Base-by-base conservation (phyloP, 2,797 vertebrate genomes). In the Leuciscus waleckii region DNA sequence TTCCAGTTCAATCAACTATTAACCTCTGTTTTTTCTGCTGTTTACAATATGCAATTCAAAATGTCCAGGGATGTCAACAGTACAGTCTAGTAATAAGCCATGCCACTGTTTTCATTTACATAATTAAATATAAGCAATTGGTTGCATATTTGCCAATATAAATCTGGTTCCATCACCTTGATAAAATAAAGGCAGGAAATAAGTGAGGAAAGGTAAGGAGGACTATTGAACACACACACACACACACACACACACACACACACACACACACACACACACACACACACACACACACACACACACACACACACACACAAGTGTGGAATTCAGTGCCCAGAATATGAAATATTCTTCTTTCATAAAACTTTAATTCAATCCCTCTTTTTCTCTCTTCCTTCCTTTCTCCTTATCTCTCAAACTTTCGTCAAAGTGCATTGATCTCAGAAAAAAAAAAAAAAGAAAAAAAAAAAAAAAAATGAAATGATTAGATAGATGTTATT, bases 341-440 rank as follows among this genome's bases (percentile, higher is more conserved):
- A 98, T 98, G 93, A 95, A 97, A 97, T 98, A 98, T 98, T 97
- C 95, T 98, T 97, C 94, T 95, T 93, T 96, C 95, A 98, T 97
- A 96, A 96, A 97, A 97, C 92, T 97, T 97, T 97, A 95, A 98
- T 97, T 95, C 94, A 92, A 92, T 93, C 87, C 73, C 79, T 82
- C 92, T 93, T 92, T 93, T 95, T 95, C 92, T 91, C 88, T 87
- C 86, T 89, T 85, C 81, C 85, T 84, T 87, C 91, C 91, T 84
- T 78, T 49, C 70, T 79, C 67, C 43, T 43, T 58, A 68, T 29
- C 70, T 39, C 37, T 70, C 70, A 90, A 87, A 87, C 86, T 90
- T 90, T 88, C 37, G 35, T 87, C 76, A 87, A 87, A 86, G 83
- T 82, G 73, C 43, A 81, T 81, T 63, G 76, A 85, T 85, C 85